phyloP scores from a whole-genome alignment of 2,888 invertebrate genomes.

The Xanthia togata region DNA sequence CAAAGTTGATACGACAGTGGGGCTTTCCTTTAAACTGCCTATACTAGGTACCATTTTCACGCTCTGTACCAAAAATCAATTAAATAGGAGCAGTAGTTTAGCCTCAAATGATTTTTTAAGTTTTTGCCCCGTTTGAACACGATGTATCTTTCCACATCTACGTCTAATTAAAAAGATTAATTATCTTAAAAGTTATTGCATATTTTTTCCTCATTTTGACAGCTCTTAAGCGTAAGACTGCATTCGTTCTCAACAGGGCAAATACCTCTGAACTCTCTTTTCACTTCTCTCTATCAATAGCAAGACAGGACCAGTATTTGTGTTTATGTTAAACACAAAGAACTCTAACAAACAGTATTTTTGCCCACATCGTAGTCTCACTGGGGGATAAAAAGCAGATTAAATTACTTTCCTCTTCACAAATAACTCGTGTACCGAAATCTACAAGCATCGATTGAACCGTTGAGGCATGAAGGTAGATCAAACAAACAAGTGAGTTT shows the following conservation, averaged over 20 bases:
- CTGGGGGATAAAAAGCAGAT: background rate
- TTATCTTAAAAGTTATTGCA: background rate
- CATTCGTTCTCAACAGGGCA: background rate
- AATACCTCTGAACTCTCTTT: background rate
- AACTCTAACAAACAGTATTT: background rate
- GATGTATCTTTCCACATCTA: no score
- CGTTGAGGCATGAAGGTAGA: background rate
- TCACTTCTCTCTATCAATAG: background rate
- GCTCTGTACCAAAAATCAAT: no score
- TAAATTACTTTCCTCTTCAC: background rate
- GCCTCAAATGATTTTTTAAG: no score
- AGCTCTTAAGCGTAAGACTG: background rate
- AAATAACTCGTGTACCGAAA: background rate
- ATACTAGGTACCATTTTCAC: no score
- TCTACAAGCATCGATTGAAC: background rate
- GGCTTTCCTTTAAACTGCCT: no score
- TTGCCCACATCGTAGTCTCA: background rate
- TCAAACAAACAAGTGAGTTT: conserved; percentile 1
- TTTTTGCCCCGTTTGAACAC: no score
- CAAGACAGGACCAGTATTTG: background rate
- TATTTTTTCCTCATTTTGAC: background rate
- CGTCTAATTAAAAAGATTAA: background rate
- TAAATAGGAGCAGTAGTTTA: no score
- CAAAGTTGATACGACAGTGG: no score
- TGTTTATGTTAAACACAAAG: background rate